Conservation (phyloP, 2,888 invertebrate species). For the Thymelicus sylvestris region DNA sequence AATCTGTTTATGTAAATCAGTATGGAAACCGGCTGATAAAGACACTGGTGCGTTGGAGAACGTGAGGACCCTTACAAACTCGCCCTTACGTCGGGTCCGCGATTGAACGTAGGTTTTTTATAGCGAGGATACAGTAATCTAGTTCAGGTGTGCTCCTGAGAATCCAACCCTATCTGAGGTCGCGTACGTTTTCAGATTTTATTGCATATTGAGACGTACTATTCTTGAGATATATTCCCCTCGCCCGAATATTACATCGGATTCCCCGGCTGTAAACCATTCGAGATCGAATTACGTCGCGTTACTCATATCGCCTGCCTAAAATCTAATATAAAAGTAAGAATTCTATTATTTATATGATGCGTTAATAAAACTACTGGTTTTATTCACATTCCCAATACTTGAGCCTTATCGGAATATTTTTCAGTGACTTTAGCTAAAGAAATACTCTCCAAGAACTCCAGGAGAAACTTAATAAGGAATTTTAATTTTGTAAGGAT, state of each 20-base stretch:
- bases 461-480: not conserved
- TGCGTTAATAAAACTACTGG: not conserved
- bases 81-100: slow-evolving; percentile 65
- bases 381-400: not conserved
- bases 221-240: slow-evolving; percentile 71
- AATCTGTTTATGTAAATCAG: slow-evolving; percentile 72
- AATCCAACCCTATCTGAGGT: slow-evolving; percentile 75
- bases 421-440: slow-evolving; percentile 4
- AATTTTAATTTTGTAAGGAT: slow-evolving; percentile 9
- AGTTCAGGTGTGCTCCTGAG: slow-evolving; percentile 79
- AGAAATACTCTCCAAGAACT: not conserved
- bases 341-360: not conserved
- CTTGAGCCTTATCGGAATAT: slow-evolving; percentile 1
- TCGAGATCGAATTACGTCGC: slow-evolving; percentile 42
- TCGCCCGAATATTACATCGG: slow-evolving; percentile 61
- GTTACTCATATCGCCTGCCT: slow-evolving; percentile 27
- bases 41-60: slow-evolving; percentile 56
- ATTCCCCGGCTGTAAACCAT: slow-evolving; percentile 62
- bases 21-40: slow-evolving; percentile 65
- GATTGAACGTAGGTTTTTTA: slow-evolving; percentile 75
- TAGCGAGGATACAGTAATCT: slow-evolving; percentile 77
- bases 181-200: slow-evolving; percentile 76
- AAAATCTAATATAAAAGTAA: slow-evolving; percentile 20
- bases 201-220: slow-evolving; percentile 83
- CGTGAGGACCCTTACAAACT: slow-evolving; percentile 69